Conservation (phyloP, 2,113 vertebrate genomes). For the Dissostichus mawsoni region DNA sequence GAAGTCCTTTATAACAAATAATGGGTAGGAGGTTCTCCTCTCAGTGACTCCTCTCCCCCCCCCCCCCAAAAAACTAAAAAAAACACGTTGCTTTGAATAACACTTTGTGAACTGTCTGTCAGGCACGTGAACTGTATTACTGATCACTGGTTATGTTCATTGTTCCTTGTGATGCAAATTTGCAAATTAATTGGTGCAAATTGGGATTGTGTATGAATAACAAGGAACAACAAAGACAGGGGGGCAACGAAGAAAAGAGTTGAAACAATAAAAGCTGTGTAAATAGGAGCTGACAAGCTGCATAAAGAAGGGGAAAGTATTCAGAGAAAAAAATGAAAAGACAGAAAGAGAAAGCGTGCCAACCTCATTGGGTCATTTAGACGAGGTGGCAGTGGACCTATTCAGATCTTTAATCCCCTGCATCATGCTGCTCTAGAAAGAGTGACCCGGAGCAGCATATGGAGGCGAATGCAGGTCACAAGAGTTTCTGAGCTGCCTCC, state of each 20-base stretch:
- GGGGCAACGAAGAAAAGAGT: not conserved
- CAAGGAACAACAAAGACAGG: not conserved
- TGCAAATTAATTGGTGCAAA: slow-evolving; percentile 6
- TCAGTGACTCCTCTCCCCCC: not conserved
- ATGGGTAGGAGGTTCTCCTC: slow-evolving; percentile 3
- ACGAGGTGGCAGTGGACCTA: slow-evolving; percentile 46
- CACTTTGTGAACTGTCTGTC: not conserved
- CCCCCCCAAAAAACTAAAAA: not conserved
- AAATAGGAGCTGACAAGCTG: not conserved
- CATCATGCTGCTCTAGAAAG: slow-evolving; percentile 54
- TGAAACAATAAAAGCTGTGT: not conserved
- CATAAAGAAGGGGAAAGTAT: not conserved
- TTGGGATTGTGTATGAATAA: not conserved
- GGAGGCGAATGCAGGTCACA: slow-evolving; percentile 79
- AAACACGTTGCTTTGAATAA: not conserved
- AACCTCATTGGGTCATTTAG: slow-evolving; percentile 50
- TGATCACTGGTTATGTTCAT: not conserved
- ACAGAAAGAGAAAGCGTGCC: not conserved
- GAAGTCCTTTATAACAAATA: slow-evolving; percentile 20
- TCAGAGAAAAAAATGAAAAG: not conserved
- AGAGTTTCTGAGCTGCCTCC: slow-evolving; percentile 64
- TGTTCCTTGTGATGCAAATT: slow-evolving; percentile 37
- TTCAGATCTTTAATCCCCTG: slow-evolving; percentile 70
- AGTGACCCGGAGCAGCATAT: slow-evolving; percentile 70
- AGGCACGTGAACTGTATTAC: fast-evolving